phyloP scores from a whole-genome alignment of 2,113 vertebrate genomes.

The Mustela nigripes region DNA sequence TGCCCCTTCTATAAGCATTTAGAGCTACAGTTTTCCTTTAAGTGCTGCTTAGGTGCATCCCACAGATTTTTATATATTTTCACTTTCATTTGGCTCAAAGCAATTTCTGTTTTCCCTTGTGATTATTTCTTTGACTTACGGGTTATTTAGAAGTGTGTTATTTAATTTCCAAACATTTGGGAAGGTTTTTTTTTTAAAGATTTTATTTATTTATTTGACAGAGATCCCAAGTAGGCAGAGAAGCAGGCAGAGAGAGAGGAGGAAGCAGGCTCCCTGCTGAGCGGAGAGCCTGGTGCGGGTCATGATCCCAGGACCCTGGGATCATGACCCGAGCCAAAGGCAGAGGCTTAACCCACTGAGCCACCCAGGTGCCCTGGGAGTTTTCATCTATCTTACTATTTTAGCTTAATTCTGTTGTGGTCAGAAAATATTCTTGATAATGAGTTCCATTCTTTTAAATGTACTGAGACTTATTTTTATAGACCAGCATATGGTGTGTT shows the following conservation, averaged over 20 bases:
- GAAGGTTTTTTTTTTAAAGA: not conserved
- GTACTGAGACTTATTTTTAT: constrained; percentile 3
- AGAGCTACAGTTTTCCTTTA: not conserved
- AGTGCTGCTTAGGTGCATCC: not conserved
- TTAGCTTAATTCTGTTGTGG: not conserved
- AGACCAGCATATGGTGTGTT: not conserved
- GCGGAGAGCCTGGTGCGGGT: too few relatives aligned
- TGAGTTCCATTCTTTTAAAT: constrained; percentile 24
- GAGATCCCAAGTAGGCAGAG: too few relatives aligned
- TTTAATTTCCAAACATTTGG: constrained; percentile 15
- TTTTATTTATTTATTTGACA: too few relatives aligned
- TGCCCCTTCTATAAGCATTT: not conserved
- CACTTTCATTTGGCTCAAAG: not conserved
- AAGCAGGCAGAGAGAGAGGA: too few relatives aligned
- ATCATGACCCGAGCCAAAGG: too few relatives aligned
- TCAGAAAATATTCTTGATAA: not conserved
- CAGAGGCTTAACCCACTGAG: too few relatives aligned
- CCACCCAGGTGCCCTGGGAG: not conserved
- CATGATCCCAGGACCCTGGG: too few relatives aligned
- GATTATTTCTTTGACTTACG: constrained; percentile 4
- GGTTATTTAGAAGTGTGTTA: not conserved
- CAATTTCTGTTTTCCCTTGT: not conserved
- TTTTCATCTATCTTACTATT: not conserved
- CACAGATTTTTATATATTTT: constrained; percentile 34
- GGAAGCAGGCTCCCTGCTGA: too few relatives aligned